These are phyloP conservation scores for Petroica traversi DNA, from an alignment of 2,113 vertebrate genomes.

Conservation along the genomic window DNA sequence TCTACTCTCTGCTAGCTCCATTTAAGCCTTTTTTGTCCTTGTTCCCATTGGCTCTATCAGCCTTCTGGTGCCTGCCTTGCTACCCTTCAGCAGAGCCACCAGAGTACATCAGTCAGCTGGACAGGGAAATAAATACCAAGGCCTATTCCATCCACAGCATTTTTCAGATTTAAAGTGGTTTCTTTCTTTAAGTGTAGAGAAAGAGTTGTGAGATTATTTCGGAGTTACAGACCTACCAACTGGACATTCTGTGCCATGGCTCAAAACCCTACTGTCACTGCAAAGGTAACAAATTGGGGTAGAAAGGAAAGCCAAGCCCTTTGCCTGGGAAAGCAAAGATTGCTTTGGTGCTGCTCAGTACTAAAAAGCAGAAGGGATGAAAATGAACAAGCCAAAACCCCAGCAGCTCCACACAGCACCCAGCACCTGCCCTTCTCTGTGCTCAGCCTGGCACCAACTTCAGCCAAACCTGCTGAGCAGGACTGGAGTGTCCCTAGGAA, in stretches of 20 bases:
- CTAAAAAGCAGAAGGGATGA: neutral
- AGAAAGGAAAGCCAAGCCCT: neutral
- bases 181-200: neutral
- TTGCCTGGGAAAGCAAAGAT: neutral
- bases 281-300: neutral
- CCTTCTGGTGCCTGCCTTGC: neutral
- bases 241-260: neutral
- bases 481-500: neutral
- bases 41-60: neutral
- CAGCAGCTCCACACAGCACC: neutral
- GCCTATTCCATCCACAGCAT: neutral
- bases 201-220: neutral
- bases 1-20: neutral
- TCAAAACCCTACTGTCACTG: neutral
- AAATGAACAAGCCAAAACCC: neutral
- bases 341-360: neutral
- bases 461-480: constrained; percentile 18
- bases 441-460: neutral
- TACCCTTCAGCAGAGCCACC: neutral
- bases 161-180: neutral
- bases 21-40: neutral
- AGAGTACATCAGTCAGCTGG: neutral
- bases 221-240: neutral
- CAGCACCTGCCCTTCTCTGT: neutral
- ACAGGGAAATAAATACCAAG: neutral